These are phyloP conservation scores for Patella ulyssiponensis DNA, from an alignment of 2,888 invertebrate species.

Conservation along the genomic window DNA sequence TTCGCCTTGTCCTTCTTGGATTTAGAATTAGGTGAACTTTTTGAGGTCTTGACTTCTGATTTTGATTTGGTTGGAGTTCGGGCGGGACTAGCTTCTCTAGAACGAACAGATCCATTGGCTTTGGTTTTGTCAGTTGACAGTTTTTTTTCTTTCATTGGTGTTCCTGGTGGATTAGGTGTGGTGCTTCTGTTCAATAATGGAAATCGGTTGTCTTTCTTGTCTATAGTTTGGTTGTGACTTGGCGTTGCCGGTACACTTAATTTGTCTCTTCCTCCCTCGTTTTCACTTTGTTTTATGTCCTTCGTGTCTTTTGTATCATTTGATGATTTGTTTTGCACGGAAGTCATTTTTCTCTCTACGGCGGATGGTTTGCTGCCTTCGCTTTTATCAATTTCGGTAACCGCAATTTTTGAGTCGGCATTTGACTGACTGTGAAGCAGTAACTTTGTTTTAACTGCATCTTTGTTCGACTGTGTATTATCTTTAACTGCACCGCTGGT, in stretches of 20 bases:
- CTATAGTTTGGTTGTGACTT: not conserved
- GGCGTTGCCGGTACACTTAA: not conserved
- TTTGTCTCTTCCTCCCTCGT: not conserved
- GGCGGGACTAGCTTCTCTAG: not conserved
- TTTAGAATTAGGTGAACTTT: not conserved
- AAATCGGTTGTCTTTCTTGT: not conserved
- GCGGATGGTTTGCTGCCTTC: too few relatives aligned
- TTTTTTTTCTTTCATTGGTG: not conserved
- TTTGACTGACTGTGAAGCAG: not conserved
- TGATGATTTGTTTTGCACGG: not conserved
- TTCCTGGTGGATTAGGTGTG: not conserved
- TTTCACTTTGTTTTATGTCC: not conserved
- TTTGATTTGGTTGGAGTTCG: not conserved
- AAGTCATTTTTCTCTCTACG: not conserved
- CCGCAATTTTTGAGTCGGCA: too few relatives aligned
- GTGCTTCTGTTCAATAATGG: not conserved
- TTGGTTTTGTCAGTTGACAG: not conserved
- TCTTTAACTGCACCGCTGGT: not conserved
- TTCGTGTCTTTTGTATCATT: not conserved
- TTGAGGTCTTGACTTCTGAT: not conserved
- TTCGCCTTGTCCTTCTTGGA: conserved; percentile 6
- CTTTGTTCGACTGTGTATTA: not conserved
- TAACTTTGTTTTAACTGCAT: not conserved
- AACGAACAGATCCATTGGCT: not conserved
- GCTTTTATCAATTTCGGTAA: too few relatives aligned